These are phyloP conservation scores for Geophilus truncorum DNA, from an alignment of 2,888 invertebrate species.

Conservation along the genomic window DNA sequence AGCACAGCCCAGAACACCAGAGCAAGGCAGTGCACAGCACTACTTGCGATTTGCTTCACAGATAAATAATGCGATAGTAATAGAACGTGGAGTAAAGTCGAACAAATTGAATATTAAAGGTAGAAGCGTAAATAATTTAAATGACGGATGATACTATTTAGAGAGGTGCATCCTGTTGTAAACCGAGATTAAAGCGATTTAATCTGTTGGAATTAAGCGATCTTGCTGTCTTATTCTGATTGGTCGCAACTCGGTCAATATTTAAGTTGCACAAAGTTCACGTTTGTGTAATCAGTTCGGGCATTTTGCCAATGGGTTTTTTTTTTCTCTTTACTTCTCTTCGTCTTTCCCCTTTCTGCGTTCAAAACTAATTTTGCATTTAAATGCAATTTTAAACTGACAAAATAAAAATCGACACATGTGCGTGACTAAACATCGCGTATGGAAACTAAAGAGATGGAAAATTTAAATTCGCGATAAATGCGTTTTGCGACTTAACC, in stretches of 20 bases:
- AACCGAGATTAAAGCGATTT: background rate
- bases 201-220: slow-evolving; percentile 17
- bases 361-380: slow-evolving; percentile 18
- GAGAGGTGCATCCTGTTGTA: background rate
- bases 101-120: slow-evolving; percentile 16
- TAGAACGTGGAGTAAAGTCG: background rate
- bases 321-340: background rate
- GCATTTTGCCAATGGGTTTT: background rate
- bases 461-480: background rate
- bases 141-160: background rate
- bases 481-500: background rate
- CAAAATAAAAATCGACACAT: background rate
- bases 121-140: background rate
- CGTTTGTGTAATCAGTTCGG: background rate
- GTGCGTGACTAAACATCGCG: background rate
- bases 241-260: slow-evolving; percentile 10
- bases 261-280: slow-evolving; percentile 5
- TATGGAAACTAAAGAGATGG: background rate
- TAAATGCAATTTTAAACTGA: slow-evolving; percentile 9
- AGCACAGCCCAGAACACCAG: too few relatives aligned
- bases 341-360: background rate
- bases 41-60: background rate
- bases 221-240: background rate
- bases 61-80: slow-evolving; percentile 6
- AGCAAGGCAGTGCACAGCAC: too few relatives aligned